Evolutionary conservation across 1,140 invertebrate species (phyloP).

Genomic region (Vanessa atalanta): DNA sequence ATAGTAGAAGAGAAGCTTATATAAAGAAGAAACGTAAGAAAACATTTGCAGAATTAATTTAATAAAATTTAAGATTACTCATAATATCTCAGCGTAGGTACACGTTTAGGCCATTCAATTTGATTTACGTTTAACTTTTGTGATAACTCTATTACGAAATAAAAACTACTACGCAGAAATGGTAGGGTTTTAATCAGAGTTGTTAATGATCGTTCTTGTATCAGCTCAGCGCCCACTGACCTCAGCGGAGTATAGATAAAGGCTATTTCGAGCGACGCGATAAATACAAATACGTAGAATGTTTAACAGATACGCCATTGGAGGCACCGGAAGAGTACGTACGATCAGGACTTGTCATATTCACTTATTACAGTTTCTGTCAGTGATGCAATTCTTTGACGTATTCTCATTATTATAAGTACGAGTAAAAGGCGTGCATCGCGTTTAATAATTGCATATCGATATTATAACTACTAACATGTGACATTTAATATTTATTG

Average conservation of each 20-base stretch:
- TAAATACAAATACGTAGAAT: conserved; percentile 73
- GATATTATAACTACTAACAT: too few relatives aligned
- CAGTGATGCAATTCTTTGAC: neutral
- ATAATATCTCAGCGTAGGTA: neutral
- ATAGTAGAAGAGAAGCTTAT: too few relatives aligned
- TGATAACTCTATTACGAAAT: conserved; percentile 50
- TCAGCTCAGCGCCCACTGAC: conserved; percentile 72
- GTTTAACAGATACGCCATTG: conserved; percentile 67
- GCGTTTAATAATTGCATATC: too few relatives aligned
- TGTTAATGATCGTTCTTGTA: conserved; percentile 62
- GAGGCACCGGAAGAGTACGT: conserved; percentile 65
- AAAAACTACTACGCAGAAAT: conserved; percentile 64
- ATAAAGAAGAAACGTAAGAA: too few relatives aligned
- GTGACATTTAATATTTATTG: too few relatives aligned
- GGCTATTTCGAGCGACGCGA: conserved; percentile 73
- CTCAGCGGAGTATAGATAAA: conserved; percentile 74
- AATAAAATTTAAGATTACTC: neutral
- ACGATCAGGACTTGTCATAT: conserved; percentile 35
- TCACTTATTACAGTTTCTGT: conserved; percentile 7
- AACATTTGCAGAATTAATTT: too few relatives aligned
- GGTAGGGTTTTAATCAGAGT: conserved; percentile 60
- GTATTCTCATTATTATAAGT: conserved; percentile 4
- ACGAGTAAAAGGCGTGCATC: neutral
- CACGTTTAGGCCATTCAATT: conserved; percentile 25
- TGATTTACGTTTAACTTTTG: conserved; percentile 30